Base-by-base conservation (phyloP, 2,888 invertebrate genomes). In the Andrena praecox region DNA sequence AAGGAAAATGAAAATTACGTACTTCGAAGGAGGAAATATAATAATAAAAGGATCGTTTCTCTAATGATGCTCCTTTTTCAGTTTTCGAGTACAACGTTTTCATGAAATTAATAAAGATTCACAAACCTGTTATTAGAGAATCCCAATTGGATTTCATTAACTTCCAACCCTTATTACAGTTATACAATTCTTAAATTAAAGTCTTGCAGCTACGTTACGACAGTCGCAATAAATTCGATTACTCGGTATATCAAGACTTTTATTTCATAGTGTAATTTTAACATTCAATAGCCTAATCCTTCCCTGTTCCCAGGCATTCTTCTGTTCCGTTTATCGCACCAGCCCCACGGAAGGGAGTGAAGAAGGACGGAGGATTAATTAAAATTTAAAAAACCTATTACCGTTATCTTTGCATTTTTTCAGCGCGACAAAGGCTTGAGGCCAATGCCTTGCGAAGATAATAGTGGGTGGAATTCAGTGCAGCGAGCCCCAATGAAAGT, bases 351-450 rank as follows among this genome's bases (percentile, higher is more conserved):
- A 27, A 24, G 7, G 29, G 12, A n/a, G 20, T 12, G 3, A 4
- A n/a, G 31, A 27, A 12, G 10, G 10, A n/a, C 12, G 54, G 12
- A 5, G 76, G 62, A 76, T 78, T 78, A 78, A 78, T 78, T 78
- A 78, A 75, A 78, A 75, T 75, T 75, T 78, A 59, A 68, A 33
- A 75, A 78, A 66, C 60, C 60, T 76, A 76, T 78, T 78, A 76
- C 33, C 78, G 42, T 76, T 78, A 76, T 68, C 78, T 56, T 20
- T 33, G 27, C 42, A 76, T 48, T 63, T 75, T 67, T 42, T 2
- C 35, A 4, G n/a, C 7, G 33, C 62, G 50, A 77, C 77, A 67
- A 77, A 80, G 59, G 62, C 66, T 62, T 12, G 67, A 52, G 16
- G 29, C 42, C n/a, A 33, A 48, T 42, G 35, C 35, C 31, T 31